Conservation (phyloP, 23 tunicate species). For the Aplidium turbinatum region DNA sequence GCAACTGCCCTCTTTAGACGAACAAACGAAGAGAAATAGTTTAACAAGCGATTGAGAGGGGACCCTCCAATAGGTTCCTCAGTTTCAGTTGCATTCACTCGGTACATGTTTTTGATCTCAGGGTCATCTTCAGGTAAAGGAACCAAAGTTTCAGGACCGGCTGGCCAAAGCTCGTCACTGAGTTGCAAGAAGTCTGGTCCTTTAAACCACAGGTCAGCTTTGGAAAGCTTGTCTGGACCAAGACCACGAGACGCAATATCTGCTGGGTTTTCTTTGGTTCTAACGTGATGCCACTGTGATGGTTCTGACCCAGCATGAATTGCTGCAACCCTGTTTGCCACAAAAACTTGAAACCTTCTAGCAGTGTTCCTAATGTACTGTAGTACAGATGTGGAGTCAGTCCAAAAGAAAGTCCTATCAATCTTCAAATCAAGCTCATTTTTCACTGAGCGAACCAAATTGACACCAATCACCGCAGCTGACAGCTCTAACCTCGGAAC, state of each 20-base stretch:
- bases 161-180: no score
- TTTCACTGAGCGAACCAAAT: neutral
- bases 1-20: no score
- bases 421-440: neutral
- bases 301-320: slow-evolving; percentile 4
- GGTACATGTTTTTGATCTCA: no score
- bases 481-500: slow-evolving; percentile 26
- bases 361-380: slow-evolving; percentile 13
- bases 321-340: slow-evolving; percentile 37
- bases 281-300: slow-evolving; percentile 23
- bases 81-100: no score
- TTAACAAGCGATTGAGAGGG: no score
- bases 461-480: slow-evolving; percentile 32
- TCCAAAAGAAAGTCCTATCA: slow-evolving; percentile 1
- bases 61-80: no score
- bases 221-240: neutral
- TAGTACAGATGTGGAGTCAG: slow-evolving; percentile 36
- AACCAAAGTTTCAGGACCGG: no score
- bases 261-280: slow-evolving; percentile 15
- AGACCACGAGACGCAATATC: slow-evolving; percentile 8
- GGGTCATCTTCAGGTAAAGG: no score
- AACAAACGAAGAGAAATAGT: no score
- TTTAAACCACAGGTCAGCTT: slow-evolving; percentile 5
- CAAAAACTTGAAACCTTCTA: slow-evolving; percentile 26
- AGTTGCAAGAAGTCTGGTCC: slow-evolving; percentile 18